Conservation (phyloP, 2,888 invertebrate genomes). For the Drosophila koepferae region DNA sequence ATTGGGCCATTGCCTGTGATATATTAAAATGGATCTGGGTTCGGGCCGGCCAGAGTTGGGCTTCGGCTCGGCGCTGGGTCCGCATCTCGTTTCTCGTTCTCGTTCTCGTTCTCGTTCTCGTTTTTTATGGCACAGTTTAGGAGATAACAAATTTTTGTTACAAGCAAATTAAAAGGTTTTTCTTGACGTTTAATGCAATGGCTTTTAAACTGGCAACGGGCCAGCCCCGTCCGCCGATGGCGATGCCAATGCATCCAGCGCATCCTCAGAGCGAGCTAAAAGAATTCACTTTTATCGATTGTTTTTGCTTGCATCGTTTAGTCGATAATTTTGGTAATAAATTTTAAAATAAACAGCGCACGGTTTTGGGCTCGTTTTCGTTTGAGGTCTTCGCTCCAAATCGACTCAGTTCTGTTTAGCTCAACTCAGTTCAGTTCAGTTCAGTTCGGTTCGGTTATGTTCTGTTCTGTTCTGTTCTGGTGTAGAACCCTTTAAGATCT, state of each 20-base stretch:
- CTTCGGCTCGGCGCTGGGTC: constrained; percentile 18
- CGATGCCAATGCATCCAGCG: constrained; percentile 4
- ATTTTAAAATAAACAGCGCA: constrained; percentile 79
- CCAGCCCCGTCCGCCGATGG: constrained; percentile 19
- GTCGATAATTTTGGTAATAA: constrained; percentile 83
- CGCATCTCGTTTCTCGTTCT: constrained; percentile 44
- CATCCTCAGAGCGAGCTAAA: constrained; percentile 38
- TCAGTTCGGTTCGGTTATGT: not conserved
- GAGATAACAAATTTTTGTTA: constrained; percentile 83
- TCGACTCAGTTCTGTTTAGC: constrained; percentile 13
- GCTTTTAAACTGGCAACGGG: constrained; percentile 66
- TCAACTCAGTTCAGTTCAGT: not conserved
- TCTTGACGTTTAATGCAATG: constrained; percentile 76
- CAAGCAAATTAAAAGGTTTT: constrained; percentile 84
- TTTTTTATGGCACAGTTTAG: constrained; percentile 83
- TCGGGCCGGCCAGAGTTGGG: constrained; percentile 27
- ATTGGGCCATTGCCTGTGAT: constrained; percentile 60
- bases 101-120: constrained; percentile 65
- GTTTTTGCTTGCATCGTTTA: constrained; percentile 83
- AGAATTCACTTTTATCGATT: constrained; percentile 83
- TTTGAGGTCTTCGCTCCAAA: constrained; percentile 22
- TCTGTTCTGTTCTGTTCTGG: constrained; percentile 4
- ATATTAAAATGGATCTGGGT: constrained; percentile 78
- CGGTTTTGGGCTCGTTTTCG: constrained; percentile 38
- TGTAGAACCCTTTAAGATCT: constrained; percentile 40